These are phyloP conservation scores for Tenthredo mesomela DNA, from an alignment of 2,888 invertebrate species.

Conservation along the genomic window DNA sequence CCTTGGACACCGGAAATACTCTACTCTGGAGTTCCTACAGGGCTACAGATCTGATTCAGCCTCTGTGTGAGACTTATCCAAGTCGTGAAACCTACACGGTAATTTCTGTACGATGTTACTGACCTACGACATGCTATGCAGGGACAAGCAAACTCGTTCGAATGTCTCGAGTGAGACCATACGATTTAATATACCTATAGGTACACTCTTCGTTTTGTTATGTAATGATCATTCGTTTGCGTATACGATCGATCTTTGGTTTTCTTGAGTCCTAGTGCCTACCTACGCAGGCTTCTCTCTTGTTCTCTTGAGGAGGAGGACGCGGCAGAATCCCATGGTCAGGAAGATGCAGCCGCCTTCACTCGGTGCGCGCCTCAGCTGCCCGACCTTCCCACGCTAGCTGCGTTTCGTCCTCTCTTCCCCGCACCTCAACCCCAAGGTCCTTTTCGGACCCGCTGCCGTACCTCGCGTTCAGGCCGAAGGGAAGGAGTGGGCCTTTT, in stretches of 20 bases:
- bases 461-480: slow-evolving; percentile 56
- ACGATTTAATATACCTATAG: background rate
- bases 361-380: slow-evolving; percentile 66
- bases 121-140: slow-evolving; percentile 13
- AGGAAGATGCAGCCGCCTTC: slow-evolving; percentile 55
- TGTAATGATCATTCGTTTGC: background rate
- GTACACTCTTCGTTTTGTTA: slow-evolving; percentile 13
- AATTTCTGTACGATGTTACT: slow-evolving; percentile 10
- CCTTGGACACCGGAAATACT: slow-evolving; percentile 27
- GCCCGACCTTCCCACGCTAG: slow-evolving; percentile 76
- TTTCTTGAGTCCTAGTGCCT: background rate
- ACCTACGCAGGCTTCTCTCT: slow-evolving; percentile 14
- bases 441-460: slow-evolving; percentile 49
- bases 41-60: background rate
- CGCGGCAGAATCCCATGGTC: slow-evolving; percentile 48
- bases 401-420: slow-evolving; percentile 58
- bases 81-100: background rate
- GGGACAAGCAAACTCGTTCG: background rate
- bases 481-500: slow-evolving; percentile 55
- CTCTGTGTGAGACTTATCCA: background rate
- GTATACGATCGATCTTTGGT: slow-evolving; percentile 7
- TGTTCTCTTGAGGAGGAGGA: slow-evolving; percentile 50
- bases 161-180: background rate
- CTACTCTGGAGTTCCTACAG: background rate
- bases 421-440: slow-evolving; percentile 48